These are phyloP conservation scores for Myathropa florea DNA, from an alignment of 2,888 invertebrate genomes.

Conservation along the genomic window DNA sequence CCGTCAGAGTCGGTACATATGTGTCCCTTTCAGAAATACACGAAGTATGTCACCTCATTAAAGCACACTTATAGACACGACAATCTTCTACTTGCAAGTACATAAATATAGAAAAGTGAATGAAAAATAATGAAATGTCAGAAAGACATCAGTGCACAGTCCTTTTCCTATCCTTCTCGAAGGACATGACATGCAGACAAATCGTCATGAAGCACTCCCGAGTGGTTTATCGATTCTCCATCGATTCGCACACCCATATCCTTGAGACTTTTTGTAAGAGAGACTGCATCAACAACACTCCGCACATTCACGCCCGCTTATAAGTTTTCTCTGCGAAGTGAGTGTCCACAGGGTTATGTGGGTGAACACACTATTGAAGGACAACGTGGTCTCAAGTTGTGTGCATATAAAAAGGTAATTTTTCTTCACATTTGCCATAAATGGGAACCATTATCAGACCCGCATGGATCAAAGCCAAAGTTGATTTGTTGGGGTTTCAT, in stretches of 20 bases:
- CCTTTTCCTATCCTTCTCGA: no score
- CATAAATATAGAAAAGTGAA: no score
- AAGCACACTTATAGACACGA: no score
- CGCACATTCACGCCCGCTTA: background rate
- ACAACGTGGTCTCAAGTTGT: constrained; percentile 1
- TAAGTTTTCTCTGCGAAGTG: background rate
- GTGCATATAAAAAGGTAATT: constrained; percentile 17
- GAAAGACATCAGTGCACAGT: no score
- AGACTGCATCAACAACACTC: constrained; percentile 6
- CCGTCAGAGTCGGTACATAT: no score
- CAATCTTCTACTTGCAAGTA: no score
- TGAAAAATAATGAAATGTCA: no score
- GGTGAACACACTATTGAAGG: constrained; percentile 31
- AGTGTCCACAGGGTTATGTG: background rate
- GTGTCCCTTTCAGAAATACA: no score
- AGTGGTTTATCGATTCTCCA: background rate
- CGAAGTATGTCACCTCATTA: no score
- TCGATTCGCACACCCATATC: constrained; percentile 2
- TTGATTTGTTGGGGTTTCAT: constrained; percentile 6
- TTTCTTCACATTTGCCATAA: background rate
- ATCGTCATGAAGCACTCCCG: background rate
- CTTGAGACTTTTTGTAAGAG: background rate
- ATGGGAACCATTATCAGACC: background rate
- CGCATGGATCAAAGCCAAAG: background rate
- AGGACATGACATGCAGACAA: background rate